A percentile compares a stretch with the other conserved stretches of the same genome.
These are phyloP conservation scores for Drosophila mojavensis DNA, from an alignment of 1,140 invertebrate species.

Conservation along the genomic window DNA sequence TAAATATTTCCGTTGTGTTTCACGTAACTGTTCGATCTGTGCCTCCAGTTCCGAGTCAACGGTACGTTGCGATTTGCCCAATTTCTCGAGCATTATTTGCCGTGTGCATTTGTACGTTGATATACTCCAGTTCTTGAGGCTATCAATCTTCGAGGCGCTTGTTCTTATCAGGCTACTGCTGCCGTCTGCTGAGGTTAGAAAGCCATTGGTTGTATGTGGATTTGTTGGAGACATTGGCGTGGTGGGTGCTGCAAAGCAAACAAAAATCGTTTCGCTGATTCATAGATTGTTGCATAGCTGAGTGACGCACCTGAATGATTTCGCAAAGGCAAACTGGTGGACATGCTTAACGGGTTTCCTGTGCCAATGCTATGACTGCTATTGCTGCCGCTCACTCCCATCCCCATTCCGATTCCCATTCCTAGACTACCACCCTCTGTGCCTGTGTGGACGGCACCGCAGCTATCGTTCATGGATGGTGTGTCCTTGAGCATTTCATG, in stretches of 20 bases:
- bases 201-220: constrained; percentile 83
- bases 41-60: constrained; percentile 92
- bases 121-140: constrained; percentile 97
- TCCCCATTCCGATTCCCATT: constrained; percentile 32
- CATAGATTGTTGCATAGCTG: neutral
- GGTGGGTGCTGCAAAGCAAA: constrained; percentile 59
- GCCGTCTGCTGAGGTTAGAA: constrained; percentile 59
- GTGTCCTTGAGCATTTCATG: constrained; percentile 95
- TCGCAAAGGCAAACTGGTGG: constrained; percentile 84
- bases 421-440: constrained; percentile 84
- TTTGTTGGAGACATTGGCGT: constrained; percentile 84
- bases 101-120: constrained; percentile 98
- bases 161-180: constrained; percentile 86
- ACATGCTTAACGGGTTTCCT: constrained; percentile 56
- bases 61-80: constrained; percentile 96
- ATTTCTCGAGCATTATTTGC: constrained; percentile 96
- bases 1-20: constrained; percentile 97
- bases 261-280: too few relatives aligned
- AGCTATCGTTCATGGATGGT: constrained; percentile 91
- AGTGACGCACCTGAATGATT: constrained; percentile 83
- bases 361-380: constrained; percentile 60
- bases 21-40: constrained; percentile 95
- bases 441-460: constrained; percentile 90
- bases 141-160: constrained; percentile 92
- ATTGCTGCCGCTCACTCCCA: constrained; percentile 46